Base-by-base conservation (phyloP, 2,797 vertebrate genomes). In the Rhyacichthys aspro region DNA sequence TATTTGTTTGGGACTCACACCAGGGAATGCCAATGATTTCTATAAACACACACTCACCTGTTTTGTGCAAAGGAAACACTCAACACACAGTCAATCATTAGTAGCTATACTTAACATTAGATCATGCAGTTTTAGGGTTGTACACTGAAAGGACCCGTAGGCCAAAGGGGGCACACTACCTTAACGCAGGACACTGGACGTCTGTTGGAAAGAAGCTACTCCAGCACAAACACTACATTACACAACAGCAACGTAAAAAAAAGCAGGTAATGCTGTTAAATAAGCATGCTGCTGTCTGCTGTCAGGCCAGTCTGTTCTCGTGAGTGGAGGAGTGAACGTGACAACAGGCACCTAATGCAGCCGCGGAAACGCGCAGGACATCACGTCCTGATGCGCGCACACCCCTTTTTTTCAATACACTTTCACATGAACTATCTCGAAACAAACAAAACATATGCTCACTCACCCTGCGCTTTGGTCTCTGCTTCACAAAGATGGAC, bases 381-480 rank as follows among this genome's bases (percentile, higher is more conserved):
- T 59, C 0, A 67, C 70, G 72, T 78, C 70, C 58, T 15, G 74
- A 28, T 33, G 75, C 63, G 73, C 71, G 18, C 4, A 6, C 23
- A 7, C 37, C 15, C 0, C 17, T 37, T n/a, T 14, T 19, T 14
- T 0, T 3, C 55, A 33, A 44, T 63, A 61, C 19, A 14, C 1
- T 3, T 47, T 1, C 3, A 53, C 38, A 9, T 10, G 11, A 0
- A 54, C 9, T 28, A 10, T 37, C 0, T 28, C 9, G 2, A 7
- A 16, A 50, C 39, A 5, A 11, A 49, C 23, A 44, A 63, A 0
- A 49, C 16, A 46, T 7, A 60, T 7, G 5, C 43, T 1, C 19
- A 81, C 93, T 93, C 67, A 93, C 93, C 84, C 74, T 83, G 70
- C 72, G 15, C 58, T 59, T 71, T 67, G 57, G 52, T 82, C 74